phyloP scores from a whole-genome alignment of 2,113 vertebrate genomes.

The Plecturocebus donacophilus region DNA sequence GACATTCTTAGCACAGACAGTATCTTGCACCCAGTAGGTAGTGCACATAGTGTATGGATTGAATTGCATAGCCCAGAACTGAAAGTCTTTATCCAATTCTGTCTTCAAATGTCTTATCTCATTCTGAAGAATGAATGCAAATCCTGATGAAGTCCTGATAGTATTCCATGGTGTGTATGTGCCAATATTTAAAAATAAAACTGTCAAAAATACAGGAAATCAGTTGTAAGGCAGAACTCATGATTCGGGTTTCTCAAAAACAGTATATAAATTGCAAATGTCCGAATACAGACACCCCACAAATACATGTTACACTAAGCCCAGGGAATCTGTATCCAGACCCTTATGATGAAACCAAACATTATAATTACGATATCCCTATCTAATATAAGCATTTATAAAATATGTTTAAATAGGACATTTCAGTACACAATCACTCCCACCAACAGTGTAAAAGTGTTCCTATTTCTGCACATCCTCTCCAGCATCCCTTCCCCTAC shows the following conservation, averaged over 20 bases:
- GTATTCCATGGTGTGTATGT: background rate
- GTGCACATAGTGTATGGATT: background rate
- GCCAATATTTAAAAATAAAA: too few species aligned
- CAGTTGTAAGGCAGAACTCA: background rate
- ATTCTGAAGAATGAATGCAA: background rate
- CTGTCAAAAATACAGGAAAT: constrained; percentile 31
- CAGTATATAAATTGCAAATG: background rate
- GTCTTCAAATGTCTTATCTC: background rate
- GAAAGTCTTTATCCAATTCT: background rate
- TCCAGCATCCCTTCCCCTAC: background rate
- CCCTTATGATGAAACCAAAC: background rate
- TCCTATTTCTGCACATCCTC: too few species aligned
- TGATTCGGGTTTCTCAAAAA: background rate
- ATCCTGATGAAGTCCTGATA: background rate
- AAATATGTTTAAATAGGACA: background rate
- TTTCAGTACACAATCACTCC: background rate
- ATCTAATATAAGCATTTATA: background rate
- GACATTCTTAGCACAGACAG: background rate
- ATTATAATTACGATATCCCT: background rate
- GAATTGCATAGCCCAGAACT: background rate
- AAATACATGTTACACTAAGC: background rate
- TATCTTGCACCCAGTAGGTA: background rate
- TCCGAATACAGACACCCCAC: background rate
- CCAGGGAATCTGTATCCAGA: background rate
- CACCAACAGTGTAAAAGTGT: too few species aligned